Base-by-base conservation (phyloP, 2,797 vertebrate genomes). In the Coilia nasus region DNA sequence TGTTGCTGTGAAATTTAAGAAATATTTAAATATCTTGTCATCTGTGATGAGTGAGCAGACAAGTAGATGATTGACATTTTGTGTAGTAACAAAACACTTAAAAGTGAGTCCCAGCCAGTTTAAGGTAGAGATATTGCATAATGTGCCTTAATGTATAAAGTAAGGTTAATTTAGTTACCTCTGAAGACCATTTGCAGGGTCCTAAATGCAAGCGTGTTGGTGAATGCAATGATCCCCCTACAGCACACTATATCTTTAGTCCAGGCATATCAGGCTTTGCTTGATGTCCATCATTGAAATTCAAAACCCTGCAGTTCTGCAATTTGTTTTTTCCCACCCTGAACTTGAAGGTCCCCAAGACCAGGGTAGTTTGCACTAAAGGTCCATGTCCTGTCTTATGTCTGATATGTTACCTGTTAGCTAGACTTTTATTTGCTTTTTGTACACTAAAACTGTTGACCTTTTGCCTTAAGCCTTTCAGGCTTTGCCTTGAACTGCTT, bases 341-440 rank as follows among this genome's bases (percentile, higher is more conserved):
- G 44, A 21, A 14, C 23, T 85, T 41, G 46, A 81, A 84, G 31
- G 31, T 41, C 71, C 71, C 41, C 19, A 19, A 78, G 35, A 19
- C 31, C 71, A 35, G 41, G 71, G 71, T 44, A 35, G 71, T 44
- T 78, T 78, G 71, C 71, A 78, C 71, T 78, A 78, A 35, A 44
- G 10, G 31, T 35, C 71, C 44, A 15, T 78, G 35, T 78, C 6
- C 35, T 44, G 35, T 78, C 35, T 19, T 41, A 10, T 78, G 21
- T 78, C 31, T 78, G 41, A 78, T 44, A 44, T 78, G 41, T 78
- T 78, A 44, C 31, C 35, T 21, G 15, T 78, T 78, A 41, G 19
- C 15, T 78, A 78, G 31, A 44, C 7, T 21, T 78, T 41, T 14
- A 71, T 35, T 71, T 71, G 64, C 64, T 17, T 35, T 35, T 71